Evolutionary conservation across 2,797 vertebrate genomes (phyloP), one percentile per base, ranked within the genome.

Genomic region (Leptatherina wallacei): DNA sequence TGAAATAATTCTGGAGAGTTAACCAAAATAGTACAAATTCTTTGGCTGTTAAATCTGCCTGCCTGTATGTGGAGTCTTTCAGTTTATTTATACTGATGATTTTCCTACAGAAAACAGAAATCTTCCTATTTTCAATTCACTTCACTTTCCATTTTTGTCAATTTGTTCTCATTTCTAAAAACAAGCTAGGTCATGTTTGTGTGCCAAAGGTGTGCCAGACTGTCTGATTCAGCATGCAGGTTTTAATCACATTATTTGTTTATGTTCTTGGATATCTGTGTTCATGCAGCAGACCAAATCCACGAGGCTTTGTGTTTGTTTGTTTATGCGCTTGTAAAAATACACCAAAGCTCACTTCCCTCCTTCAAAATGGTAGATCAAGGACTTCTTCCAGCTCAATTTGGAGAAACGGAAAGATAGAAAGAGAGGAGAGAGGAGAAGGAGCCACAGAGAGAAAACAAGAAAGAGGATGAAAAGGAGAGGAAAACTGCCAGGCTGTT

Each of bases 401-500:
- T 90, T 89, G 71, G 74, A 83, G 77, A 82, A 82, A 80, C 69
- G 69, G 69, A 79, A 78, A 62, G 73, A 75, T 30, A 56, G 33
- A 81, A 56, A 72, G 67, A 71, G 61, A 69, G 71, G 27, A 77
- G 69, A 72, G 44, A 68, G 72, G 69, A 77, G 58, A 68, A 83
- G 59, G 70, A 80, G 74, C 69, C 62, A 65, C 59, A 71, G 81
- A 80, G 71, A 85, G 78, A 84, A 82, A 81, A 89, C 73, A 87
- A 87, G 73, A 88, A 87, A 89, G 71, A 54, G 70, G 81, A 89
- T 85, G 54, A 84, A 83, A 88, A 83, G 59, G 69, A 84, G 59
- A 85, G 80, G 80, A 76, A 89, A 87, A 90, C 74, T 90, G 89
- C 87, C 90, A 89, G 86, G 82, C 85, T 91, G 89, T 92, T 92